These are phyloP conservation scores for Amphipoea oculea DNA, from an alignment of 2,888 invertebrate genomes.

Conservation along the genomic window DNA sequence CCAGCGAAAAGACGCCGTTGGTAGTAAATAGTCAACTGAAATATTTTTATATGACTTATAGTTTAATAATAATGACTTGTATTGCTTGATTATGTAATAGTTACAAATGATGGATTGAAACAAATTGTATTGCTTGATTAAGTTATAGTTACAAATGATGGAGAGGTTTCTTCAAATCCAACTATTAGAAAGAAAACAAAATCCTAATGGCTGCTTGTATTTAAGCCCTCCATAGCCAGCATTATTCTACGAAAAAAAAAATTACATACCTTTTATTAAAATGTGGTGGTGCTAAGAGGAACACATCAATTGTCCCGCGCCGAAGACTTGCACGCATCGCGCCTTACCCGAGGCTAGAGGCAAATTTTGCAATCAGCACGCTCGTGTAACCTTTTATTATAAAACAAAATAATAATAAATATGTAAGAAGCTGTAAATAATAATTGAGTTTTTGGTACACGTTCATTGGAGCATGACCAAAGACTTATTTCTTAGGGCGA, in stretches of 20 bases:
- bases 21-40: background rate
- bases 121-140: background rate
- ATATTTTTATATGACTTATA: background rate
- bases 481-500: background rate
- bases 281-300: conserved; percentile 53
- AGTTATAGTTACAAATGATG: background rate
- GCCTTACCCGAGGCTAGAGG: conserved; percentile 65
- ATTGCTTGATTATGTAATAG: too few relatives aligned
- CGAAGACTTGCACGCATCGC: conserved; percentile 49
- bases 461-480: conserved; percentile 1
- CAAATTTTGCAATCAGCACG: conserved; percentile 70
- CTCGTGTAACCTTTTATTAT: conserved; percentile 64
- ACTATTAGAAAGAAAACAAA: background rate
- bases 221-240: background rate
- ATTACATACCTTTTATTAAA: conserved; percentile 8
- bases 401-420: conserved; percentile 56
- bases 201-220: background rate
- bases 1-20: background rate
- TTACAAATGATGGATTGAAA: background rate
- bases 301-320: conserved; percentile 47
- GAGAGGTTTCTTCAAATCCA: background rate
- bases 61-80: background rate
- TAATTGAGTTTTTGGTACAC: conserved; percentile 19
- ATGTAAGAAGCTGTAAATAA: conserved; percentile 34
- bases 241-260: background rate